phyloP scores from a whole-genome alignment of 1,140 invertebrate genomes.

The Bradysia coprophila region DNA sequence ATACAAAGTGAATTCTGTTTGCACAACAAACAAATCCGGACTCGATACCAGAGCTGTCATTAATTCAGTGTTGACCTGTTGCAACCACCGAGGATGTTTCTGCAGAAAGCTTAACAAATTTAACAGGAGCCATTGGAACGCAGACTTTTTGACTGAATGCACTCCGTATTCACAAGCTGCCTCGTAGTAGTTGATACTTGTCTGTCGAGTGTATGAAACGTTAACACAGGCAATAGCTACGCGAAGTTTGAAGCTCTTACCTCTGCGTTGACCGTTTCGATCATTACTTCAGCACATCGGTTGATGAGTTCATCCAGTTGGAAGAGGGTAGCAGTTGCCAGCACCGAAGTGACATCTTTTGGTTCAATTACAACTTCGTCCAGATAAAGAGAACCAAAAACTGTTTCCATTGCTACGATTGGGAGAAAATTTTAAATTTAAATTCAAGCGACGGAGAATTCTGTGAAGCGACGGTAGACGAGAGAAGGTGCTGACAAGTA shows the following conservation, averaged over 20 bases:
- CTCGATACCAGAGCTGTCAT: constrained; percentile 45
- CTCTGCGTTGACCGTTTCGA: constrained; percentile 48
- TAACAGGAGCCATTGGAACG: constrained; percentile 48
- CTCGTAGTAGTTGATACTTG: constrained; percentile 48
- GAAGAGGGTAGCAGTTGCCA: constrained; percentile 59
- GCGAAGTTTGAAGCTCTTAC: too few relatives aligned
- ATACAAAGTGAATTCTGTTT: constrained; percentile 67
- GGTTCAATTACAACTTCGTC: constrained; percentile 58
- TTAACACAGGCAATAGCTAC: too few relatives aligned
- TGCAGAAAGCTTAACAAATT: constrained; percentile 43
- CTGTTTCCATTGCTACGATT: constrained; percentile 41
- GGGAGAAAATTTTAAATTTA: too few relatives aligned
- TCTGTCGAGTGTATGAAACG: constrained; percentile 29
- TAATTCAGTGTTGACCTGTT: constrained; percentile 38
- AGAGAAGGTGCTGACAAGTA: neutral
- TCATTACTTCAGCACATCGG: constrained; percentile 56
- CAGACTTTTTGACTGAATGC: constrained; percentile 34
- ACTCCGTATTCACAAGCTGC: constrained; percentile 48
- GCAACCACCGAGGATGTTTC: constrained; percentile 31
- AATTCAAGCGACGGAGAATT: neutral
- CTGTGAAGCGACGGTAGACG: neutral
- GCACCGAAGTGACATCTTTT: constrained; percentile 43
- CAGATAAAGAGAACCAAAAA: constrained; percentile 62
- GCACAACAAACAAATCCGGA: constrained; percentile 51
- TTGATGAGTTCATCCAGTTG: constrained; percentile 59